phyloP scores from a whole-genome alignment of 2,888 invertebrate species.

The Deilephila porcellus region DNA sequence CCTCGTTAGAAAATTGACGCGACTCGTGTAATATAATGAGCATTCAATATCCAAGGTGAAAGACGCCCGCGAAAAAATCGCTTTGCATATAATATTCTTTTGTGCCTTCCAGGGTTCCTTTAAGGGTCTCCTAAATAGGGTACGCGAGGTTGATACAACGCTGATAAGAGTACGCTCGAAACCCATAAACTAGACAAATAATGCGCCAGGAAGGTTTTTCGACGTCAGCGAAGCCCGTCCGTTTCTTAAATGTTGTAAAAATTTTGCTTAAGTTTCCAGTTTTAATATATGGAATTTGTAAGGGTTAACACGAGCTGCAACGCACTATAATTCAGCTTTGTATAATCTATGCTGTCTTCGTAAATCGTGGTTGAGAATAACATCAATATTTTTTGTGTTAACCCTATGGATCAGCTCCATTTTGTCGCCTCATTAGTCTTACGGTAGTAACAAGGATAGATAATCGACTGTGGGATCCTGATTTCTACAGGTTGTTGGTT shows the following conservation, averaged over 20 bases:
- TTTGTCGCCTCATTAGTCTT: too few relatives aligned
- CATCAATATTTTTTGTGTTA: too few relatives aligned
- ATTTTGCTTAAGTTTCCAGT: not conserved
- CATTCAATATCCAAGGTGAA: conserved; percentile 34
- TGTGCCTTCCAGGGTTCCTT: conserved; percentile 39
- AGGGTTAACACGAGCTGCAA: not conserved
- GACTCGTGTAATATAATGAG: conserved; percentile 33
- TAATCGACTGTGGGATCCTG: too few relatives aligned
- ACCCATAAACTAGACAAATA: conserved; percentile 50
- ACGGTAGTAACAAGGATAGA: too few relatives aligned
- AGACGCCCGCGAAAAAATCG: conserved; percentile 29
- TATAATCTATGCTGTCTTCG: too few relatives aligned
- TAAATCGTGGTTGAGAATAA: too few relatives aligned
- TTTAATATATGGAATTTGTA: not conserved
- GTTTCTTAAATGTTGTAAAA: not conserved
- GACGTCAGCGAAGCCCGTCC: conserved; percentile 32
- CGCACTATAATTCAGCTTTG: too few relatives aligned
- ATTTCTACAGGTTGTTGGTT: too few relatives aligned
- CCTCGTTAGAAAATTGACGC: conserved; percentile 32
- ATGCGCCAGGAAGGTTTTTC: conserved; percentile 43
- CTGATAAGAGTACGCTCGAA: conserved; percentile 46
- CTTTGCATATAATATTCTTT: conserved; percentile 40
- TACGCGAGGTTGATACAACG: conserved; percentile 43
- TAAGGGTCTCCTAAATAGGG: conserved; percentile 42
- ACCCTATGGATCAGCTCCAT: too few relatives aligned